Evolutionary conservation across 2,113 vertebrate genomes (phyloP), one percentile per base, ranked within the genome.

Genomic region (Apaloderma vittatum): DNA sequence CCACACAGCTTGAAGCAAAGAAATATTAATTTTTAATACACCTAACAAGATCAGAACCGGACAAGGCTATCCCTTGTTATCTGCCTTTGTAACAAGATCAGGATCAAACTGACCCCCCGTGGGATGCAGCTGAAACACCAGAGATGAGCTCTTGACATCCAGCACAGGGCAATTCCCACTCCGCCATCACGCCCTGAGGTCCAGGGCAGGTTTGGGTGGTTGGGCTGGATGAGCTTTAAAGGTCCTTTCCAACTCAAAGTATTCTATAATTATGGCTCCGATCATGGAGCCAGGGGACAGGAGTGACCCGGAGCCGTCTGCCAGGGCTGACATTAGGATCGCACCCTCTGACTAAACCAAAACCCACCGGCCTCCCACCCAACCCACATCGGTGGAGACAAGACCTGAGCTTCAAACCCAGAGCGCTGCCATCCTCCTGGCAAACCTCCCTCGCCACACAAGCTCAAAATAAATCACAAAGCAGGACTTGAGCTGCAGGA

Each of bases 371-470:
- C 61, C 23, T 27, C 5, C 52, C 52, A 22, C 2, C 68, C 45
- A 8, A 15, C 20, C 54, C 52, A 9, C 3, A 0, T 3, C 10
- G 1, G 2, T 40, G 8, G 15, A 40, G 20, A 9, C 0, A 0
- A 45, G 51, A 34, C 9, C 55, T 15, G 23, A 52, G 37, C 68
- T 80, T 43, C 63, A n/a, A 8, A 37, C 17, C 2, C 7, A 1
- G 63, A 51, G 36, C 29, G 5, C 14, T 6, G 14, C 26, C 43
- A 8, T 1, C 46, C 37, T 37, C 23, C n/a, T 27, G 46, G 51
- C 46, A 68, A n/a, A 26, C 18, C 55, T 73, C 37, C 18, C 7
- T 3, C 12, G 9, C 17, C 67, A 6, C n/a, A 12, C 5, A 14
- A 13, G 9, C 67, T 32, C 51, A 24, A 43, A 48, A 83, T 3